These are phyloP conservation scores for Erythrocercus mccallii DNA, from an alignment of 2,113 vertebrate genomes.

Conservation along the genomic window DNA sequence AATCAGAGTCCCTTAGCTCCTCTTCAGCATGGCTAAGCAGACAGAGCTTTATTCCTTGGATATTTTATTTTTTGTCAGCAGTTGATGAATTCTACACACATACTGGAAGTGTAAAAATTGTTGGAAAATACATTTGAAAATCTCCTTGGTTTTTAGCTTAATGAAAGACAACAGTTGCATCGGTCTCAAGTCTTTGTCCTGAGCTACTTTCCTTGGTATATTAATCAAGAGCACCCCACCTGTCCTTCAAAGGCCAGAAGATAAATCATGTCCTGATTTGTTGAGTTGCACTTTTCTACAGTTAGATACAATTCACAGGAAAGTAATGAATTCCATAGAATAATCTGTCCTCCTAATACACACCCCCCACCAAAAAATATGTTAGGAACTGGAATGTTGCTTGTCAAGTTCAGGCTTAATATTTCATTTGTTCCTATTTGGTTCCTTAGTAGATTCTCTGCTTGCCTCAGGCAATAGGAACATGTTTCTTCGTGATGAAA, in stretches of 20 bases:
- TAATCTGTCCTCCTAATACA: not conserved
- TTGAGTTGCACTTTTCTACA: not conserved
- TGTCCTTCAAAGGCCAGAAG: not conserved
- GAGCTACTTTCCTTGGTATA: not conserved
- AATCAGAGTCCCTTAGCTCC: not conserved
- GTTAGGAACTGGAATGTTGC: slow-evolving; percentile 46
- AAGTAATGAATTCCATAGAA: not conserved
- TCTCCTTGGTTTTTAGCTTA: not conserved
- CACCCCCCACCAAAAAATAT: not conserved
- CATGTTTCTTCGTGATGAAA: slow-evolving; percentile 44
- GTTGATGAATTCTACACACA: not conserved
- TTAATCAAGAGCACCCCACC: not conserved
- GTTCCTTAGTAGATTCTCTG: not conserved
- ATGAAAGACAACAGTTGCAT: not conserved
- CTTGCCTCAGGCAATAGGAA: not conserved
- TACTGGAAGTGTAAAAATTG: not conserved
- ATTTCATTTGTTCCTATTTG: not conserved
- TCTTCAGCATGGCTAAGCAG: not conserved
- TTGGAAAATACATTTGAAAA: not conserved
- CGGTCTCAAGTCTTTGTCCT: not conserved
- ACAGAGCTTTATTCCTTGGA: not conserved
- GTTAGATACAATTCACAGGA: not conserved
- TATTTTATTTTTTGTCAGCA: not conserved
- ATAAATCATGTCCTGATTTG: not conserved
- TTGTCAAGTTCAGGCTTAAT: slow-evolving; percentile 22